These are phyloP conservation scores for Balaeniceps rex DNA, from an alignment of 2,113 vertebrate genomes.

Conservation along the genomic window DNA sequence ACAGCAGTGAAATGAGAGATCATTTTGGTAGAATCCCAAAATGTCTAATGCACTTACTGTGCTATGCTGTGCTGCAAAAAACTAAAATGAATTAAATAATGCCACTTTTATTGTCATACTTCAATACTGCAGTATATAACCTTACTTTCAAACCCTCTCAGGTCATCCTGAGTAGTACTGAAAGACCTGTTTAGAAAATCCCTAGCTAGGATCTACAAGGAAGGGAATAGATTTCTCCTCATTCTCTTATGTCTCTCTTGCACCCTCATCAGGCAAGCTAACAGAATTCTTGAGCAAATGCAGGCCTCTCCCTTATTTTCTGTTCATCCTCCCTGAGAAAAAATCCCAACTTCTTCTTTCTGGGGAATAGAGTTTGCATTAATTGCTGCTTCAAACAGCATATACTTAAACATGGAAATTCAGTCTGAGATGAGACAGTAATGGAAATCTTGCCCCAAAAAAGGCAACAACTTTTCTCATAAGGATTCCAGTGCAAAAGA, in stretches of 20 bases:
- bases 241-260: not conserved
- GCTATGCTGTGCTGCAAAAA: not conserved
- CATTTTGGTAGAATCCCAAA: not conserved
- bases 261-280: not conserved
- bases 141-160: not conserved
- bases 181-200: not conserved
- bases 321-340: not conserved
- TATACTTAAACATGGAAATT: conserved; percentile 47
- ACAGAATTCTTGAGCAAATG: not conserved
- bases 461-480: conserved; percentile 12
- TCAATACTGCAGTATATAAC: not conserved
- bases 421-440: conserved; percentile 4
- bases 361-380: conserved; percentile 27
- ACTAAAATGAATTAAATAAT: not conserved
- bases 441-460: conserved; percentile 28
- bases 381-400: conserved; percentile 60
- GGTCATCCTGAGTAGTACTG: not conserved
- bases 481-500: conserved; percentile 27
- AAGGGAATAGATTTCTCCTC: not conserved
- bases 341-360: not conserved
- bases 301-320: not conserved
- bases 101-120: not conserved
- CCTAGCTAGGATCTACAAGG: not conserved
- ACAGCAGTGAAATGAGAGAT: not conserved
- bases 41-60: not conserved